Evolutionary conservation across 2,888 invertebrate genomes (phyloP), one percentile per base, ranked within the genome.

Genomic region (Resseliella maxima): DNA sequence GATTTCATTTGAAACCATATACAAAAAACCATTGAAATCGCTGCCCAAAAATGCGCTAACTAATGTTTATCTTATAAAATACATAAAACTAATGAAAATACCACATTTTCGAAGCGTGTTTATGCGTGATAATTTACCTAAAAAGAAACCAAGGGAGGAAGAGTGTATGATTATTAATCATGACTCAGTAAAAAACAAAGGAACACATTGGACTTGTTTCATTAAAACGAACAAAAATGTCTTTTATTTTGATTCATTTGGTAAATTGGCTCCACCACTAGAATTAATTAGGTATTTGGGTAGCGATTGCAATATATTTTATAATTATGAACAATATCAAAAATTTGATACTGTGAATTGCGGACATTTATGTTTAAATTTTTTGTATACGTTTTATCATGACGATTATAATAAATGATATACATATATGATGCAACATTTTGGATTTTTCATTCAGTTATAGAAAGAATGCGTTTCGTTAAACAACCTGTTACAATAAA

Each of bases 191-290:
- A 24, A 31, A 64, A 64, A 64, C 15, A 6, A 24, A 10, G 64
- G 64, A 64, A 64, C 64, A 31, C 90, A 91, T 88, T 90, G 90
- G 90, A 88, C 89, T 88, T 88, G 89, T 86, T 90, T 89, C 87
- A 88, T 87, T 54, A 90, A 90, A 88, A 87, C 88, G 1, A 88
- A 88, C 41, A 87, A 89, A 86, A 85, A 88, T 45, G 88, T 89
- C 36, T 87, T 88, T 85, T 91, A 90, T 88, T 90, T 89, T 88
- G 90, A 90, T 87, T 90, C 89, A 86, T 90, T 89, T 87, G 90
- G 90, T 18, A 89, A 90, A 87, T 87, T 90, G 35, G 88, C 88
- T 86, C 90, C 89, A 1, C 89, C 89, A 0, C 24, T 86, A 83
- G 89, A 90, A 88, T 81, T 89, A 12, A 87, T 89, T 24, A 88